Percentiles rank a stretch among this genome's conserved stretches.
Conservation (phyloP, 2,113 vertebrate genomes). For the Thymallus thymallus region DNA sequence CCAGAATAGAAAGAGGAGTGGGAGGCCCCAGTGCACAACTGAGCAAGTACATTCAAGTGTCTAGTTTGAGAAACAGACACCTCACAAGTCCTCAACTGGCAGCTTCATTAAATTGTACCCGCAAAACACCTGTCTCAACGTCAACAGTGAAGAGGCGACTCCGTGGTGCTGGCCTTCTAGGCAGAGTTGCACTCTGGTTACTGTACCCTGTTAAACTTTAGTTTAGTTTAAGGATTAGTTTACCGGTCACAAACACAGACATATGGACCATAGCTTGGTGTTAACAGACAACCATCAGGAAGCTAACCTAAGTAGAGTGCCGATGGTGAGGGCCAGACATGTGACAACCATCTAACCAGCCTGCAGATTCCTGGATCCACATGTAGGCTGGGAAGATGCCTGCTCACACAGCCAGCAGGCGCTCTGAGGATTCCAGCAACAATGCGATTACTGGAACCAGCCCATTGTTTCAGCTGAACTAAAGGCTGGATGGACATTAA, state of each 20-base stretch:
- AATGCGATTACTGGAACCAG: background rate
- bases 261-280: background rate
- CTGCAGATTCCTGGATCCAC: slow-evolving; percentile 95
- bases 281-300: background rate
- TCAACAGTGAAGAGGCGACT: no score
- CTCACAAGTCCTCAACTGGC: no score
- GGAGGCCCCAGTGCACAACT: no score
- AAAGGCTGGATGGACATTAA: background rate
- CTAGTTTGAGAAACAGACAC: no score
- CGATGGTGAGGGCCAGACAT: slow-evolving; percentile 74
- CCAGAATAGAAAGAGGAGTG: no score
- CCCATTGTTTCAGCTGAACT: background rate
- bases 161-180: no score
- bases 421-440: slow-evolving; percentile 24
- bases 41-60: no score
- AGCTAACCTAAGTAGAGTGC: background rate
- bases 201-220: background rate
- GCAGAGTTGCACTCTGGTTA: no score
- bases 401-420: slow-evolving; percentile 82
- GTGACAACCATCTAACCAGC: slow-evolving; percentile 99
- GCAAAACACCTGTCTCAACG: no score
- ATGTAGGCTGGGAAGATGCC: slow-evolving; percentile 96
- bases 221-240: background rate
- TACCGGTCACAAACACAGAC: background rate
- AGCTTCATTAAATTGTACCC: no score